These are phyloP conservation scores for Pristionchus pacificus DNA, from an alignment of 1,140 invertebrate species.

Conservation along the genomic window DNA sequence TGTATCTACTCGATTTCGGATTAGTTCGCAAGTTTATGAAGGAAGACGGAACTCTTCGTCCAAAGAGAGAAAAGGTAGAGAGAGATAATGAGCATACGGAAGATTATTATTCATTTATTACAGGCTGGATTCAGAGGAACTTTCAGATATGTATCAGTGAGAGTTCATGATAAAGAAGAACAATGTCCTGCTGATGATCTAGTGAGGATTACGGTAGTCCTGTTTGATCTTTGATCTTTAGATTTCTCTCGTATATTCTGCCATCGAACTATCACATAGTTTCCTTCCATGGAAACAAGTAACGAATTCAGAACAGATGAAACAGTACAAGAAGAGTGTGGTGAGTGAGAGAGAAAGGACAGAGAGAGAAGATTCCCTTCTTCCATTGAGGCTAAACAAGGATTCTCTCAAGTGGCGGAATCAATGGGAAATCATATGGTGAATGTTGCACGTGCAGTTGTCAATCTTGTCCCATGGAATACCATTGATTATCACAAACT, in stretches of 20 bases:
- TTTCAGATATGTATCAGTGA: conserved; percentile 95
- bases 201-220: conserved; percentile 61
- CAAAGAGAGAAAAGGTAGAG: conserved; percentile 51
- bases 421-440: background rate
- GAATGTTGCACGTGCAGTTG: background rate
- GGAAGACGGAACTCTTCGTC: conserved; percentile 82
- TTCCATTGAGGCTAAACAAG: background rate
- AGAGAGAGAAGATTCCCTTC: no score
- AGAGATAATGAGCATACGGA: background rate
- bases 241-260: background rate
- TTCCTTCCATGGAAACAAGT: background rate
- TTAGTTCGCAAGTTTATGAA: conserved; percentile 86
- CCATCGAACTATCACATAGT: background rate
- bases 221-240: no score
- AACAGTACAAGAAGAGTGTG: background rate
- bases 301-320: background rate
- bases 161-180: conserved; percentile 90
- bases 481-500: background rate
- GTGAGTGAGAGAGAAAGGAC: no score
- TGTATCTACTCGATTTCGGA: conserved; percentile 86
- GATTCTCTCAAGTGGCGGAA: background rate
- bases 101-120: conserved; percentile 70
- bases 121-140: conserved; percentile 97
- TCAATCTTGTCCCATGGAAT: background rate
- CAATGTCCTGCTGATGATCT: conserved; percentile 71